Percentiles rank a stretch among this genome's conserved stretches.
These are phyloP conservation scores for Heliocidaris tuberculata DNA, from an alignment of 35 echinoderm and acorn worm genomes.

Conservation along the genomic window DNA sequence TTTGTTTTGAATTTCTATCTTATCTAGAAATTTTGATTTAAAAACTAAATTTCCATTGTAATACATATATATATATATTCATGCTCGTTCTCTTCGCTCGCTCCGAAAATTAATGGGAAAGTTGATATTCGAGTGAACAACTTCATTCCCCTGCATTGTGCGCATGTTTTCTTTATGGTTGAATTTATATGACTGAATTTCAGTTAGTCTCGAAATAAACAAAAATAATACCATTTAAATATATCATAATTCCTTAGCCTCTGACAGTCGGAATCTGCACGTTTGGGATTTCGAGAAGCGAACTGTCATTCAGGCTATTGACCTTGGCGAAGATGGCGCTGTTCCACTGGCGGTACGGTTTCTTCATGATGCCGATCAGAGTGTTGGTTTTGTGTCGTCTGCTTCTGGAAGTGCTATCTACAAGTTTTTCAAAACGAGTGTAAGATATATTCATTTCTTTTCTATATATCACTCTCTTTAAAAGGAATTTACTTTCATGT, in stretches of 20 bases:
- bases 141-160: too few species aligned
- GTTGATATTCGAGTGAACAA: too few species aligned
- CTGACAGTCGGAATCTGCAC: slow-evolving; percentile 23
- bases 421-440: slow-evolving; percentile 44
- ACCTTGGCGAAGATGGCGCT: slow-evolving; percentile 40
- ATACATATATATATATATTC: too few species aligned
- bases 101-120: too few species aligned
- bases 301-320: slow-evolving; percentile 15
- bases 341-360: slow-evolving; percentile 37
- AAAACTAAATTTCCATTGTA: too few species aligned
- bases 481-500: neutral
- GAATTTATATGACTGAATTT: too few species aligned
- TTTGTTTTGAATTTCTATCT: too few species aligned
- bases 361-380: slow-evolving; percentile 33
- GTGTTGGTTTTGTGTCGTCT: slow-evolving; percentile 43
- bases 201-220: too few species aligned
- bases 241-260: neutral
- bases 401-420: slow-evolving; percentile 28
- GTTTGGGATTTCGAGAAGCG: slow-evolving; percentile 44
- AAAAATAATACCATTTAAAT: too few species aligned
- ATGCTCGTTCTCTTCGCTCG: too few species aligned
- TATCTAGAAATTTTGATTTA: too few species aligned
- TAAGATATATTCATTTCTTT: neutral
- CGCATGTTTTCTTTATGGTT: too few species aligned
- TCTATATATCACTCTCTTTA: neutral